Evolutionary conservation across 2,797 vertebrate genomes (phyloP), one percentile per base, ranked within the genome.

Genomic region (Pampus argenteus): DNA sequence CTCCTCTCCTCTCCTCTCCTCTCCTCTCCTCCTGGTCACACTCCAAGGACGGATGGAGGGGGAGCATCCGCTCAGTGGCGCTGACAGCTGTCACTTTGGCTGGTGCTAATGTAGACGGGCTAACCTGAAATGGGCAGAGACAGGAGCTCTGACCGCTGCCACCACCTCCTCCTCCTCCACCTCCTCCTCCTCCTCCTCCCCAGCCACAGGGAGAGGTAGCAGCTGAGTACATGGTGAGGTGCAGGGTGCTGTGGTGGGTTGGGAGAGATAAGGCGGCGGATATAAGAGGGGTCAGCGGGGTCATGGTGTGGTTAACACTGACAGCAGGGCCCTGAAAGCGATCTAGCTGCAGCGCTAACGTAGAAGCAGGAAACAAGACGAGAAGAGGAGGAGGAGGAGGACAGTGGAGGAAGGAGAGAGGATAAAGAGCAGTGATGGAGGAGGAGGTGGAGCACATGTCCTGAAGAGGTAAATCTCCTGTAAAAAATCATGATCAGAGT

Each of bases 51-150:
- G 65, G 81, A 79, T 79, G 78, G 70, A 73, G 64, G 83, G 61
- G 76, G 75, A 65, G 67, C 78, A 75, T 86, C 71, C 82, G 66
- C 76, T 90, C 78, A 76, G 79, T 71, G 75, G 71, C 51, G 85
- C 83, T 92, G 91, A 92, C 90, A 93, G 90, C 90, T 91, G 90
- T 91, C 90, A 90, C 88, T 86, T 85, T 83, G 73, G 71, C 83
- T 81, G 79, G 66, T 50, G 79, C 86, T 92, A 90, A 91, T 90
- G 90, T 84, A 86, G 87, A 90, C 26, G 23, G 62, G 84, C 83
- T 91, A 90, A 92, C 84, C 86, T 86, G 85, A 86, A 90, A 92
- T 86, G 84, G 89, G 80, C 71, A 66, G 83, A 71, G 91, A 92
- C 89, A 90, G 87, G 71, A 76, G 73, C 63, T 68, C 60, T 51